These are phyloP conservation scores for Epistrophe grossulariae DNA, from an alignment of 2,888 invertebrate genomes.

Conservation along the genomic window DNA sequence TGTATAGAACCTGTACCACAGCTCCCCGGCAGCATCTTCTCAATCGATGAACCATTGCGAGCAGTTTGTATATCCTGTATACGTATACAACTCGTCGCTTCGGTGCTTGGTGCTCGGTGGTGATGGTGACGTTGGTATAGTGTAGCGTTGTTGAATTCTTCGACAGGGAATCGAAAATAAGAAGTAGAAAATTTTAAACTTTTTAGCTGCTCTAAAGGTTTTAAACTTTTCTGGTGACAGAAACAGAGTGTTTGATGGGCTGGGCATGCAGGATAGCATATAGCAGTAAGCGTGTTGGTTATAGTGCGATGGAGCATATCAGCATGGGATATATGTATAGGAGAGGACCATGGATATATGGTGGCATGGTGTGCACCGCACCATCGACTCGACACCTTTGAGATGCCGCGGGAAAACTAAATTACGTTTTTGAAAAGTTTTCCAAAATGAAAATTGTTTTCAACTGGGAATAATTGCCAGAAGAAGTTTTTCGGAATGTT, in stretches of 20 bases:
- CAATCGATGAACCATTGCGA: conserved; percentile 5
- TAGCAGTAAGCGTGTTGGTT: not conserved
- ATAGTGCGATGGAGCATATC: not conserved
- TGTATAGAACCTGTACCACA: not conserved
- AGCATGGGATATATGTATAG: not conserved
- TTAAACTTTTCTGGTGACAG: conserved; percentile 68
- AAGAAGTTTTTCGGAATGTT: conserved; percentile 62
- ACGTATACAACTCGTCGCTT: not conserved
- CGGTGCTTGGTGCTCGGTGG: not conserved
- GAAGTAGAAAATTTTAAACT: conserved; percentile 51
- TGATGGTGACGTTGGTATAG: not conserved
- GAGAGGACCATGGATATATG: not conserved
- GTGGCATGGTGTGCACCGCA: conserved; percentile 30
- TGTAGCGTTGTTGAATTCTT: conserved; percentile 17
- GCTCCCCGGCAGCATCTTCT: not conserved
- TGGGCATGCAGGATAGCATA: not conserved
- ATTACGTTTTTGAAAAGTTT: conserved; percentile 74
- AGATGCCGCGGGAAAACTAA: conserved; percentile 74
- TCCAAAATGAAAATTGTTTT: conserved; percentile 74
- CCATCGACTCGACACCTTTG: conserved; percentile 68
- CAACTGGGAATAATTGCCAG: conserved; percentile 74
- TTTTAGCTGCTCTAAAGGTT: conserved; percentile 63
- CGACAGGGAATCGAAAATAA: conserved; percentile 30
- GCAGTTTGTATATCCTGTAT: not conserved
- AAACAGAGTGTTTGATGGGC: conserved; percentile 59